Base-by-base conservation (phyloP, 2,113 vertebrate genomes). In the Paradoxurus hermaphroditus region DNA sequence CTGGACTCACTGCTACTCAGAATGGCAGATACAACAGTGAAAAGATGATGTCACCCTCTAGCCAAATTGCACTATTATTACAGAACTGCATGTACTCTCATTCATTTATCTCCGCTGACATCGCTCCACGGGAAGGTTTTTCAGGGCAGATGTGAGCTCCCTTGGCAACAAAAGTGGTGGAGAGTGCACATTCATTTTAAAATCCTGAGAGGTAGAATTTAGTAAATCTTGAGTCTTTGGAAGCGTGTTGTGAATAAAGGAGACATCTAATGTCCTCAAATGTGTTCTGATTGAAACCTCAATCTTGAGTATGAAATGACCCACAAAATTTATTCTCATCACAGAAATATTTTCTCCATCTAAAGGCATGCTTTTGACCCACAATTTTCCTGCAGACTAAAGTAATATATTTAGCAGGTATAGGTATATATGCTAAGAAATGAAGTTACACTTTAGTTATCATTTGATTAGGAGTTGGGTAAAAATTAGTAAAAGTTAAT, bases 101-200 rank as follows among this genome's bases (percentile, higher is more conserved):
- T 62, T 86, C 88, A 95, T 97, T 98, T 97, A 49, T 96, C 95
- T 97, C 59, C 77, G 59, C 77, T 95, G 90, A 89, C 85, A 84
- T 68, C 25, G 46, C 86, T 97, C 97, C 90, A n/a, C 1, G 2
- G 97, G 95, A 93, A 96, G 92, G 34, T 91, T 98, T 97, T 90
- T 95, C 94, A 96, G 97, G 95, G 97, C 95, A 97, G 92, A 98
- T 96, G 89, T 86, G 79, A 23, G 90, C 86, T 98, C 78, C 8
- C 34, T 97, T 95, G 98, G 96, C 98, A 98, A 98, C 98, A 97
- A 13, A 93, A 94, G 92, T 75, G 75, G 56, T 90, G 14, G 56
- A 95, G 86, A 98, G 41, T 72, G 70, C 34, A 34, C 93, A 95
- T 96, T 96, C 97, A 98, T 98, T 98, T 97, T 97, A 90, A 93